Percentiles rank a stretch among this genome's conserved stretches.
These are phyloP conservation scores for Rhopalosiphum padi DNA, from an alignment of 1,140 invertebrate species.

Conservation along the genomic window DNA sequence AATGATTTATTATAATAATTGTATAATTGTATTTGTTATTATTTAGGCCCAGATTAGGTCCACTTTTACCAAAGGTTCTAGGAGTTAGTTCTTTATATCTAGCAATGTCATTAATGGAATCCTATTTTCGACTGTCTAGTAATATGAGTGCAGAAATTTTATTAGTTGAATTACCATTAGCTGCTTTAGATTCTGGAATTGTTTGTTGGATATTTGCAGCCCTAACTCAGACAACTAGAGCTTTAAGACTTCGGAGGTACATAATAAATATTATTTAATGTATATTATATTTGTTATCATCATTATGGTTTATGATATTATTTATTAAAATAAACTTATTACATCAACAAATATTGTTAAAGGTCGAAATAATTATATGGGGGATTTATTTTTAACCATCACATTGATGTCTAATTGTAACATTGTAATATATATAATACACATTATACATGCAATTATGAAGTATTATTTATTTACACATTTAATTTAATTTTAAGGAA, in stretches of 20 bases:
- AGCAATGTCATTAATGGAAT: slow-evolving; percentile 80
- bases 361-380: neutral
- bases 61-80: slow-evolving; percentile 85
- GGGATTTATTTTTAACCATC: neutral
- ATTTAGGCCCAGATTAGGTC: slow-evolving; percentile 81
- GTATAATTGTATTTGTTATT: slow-evolving; percentile 21
- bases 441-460: slow-evolving; percentile 17
- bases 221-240: slow-evolving; percentile 87
- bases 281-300: slow-evolving; percentile 46
- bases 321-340: neutral
- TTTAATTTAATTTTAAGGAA: slow-evolving; percentile 68
- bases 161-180: slow-evolving; percentile 77
- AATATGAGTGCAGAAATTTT: slow-evolving; percentile 73
- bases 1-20: neutral
- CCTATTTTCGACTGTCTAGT: slow-evolving; percentile 77
- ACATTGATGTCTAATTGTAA: neutral
- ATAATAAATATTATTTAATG: slow-evolving; percentile 61
- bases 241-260: slow-evolving; percentile 77
- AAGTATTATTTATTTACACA: slow-evolving; percentile 37
- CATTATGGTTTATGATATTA: neutral
- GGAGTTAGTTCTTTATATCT: slow-evolving; percentile 84
- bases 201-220: slow-evolving; percentile 88
- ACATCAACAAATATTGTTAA: neutral
- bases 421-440: neutral
- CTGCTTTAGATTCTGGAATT: slow-evolving; percentile 75